Evolutionary conservation across 2,113 vertebrate species (phyloP), one percentile per base, ranked within the genome.

Genomic region (Rhegmatorhina hoffmannsi): DNA sequence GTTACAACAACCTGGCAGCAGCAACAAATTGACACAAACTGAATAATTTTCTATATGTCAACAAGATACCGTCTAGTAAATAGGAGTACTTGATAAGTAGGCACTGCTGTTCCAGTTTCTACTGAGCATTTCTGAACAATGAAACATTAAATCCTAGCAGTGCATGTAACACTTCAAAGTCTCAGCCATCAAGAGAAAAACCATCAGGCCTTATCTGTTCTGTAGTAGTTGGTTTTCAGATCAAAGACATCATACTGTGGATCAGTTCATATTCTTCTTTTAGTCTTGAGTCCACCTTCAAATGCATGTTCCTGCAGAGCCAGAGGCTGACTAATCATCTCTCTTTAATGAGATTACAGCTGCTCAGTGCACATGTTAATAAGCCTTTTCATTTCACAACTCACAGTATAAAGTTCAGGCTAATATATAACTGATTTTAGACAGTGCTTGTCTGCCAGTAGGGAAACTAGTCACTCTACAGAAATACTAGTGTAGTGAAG

Each of bases 361-460:
- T 91, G 74, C 74, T 79, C n/a, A 11, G 25, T 67, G 79, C 55
- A 50, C 25, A 13, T 70, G 81, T 87, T 75, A 69, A 21, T 89
- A 90, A 78, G 63, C 28, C n/a, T n/a, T 72, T 44, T 55, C 46
- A 28, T 95, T 92, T 97, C 82, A 50, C 84, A 83, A 85, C 50
- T 84, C 3, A 0, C 2, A 4, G 59, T 50, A 36, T 95, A 92
- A 95, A 94, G 90, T 91, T 96, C 91, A 92, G 72, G 46, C 43
- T 94, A 76, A 83, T 86, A 25, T 3, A 59, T 83, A 90, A 91
- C 63, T 82, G 59, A 75, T 76, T 73, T 50, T 62, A 69, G 69
- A 33, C 79, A 38, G 40, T 29, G 12, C 43, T 70, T 73, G 34
- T 76, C 74, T 84, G 50, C 36, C 55, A 56, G 58, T 24, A 50